Evolutionary conservation across 2,888 invertebrate genomes (phyloP).

Genomic region (Campoplex capitator): DNA sequence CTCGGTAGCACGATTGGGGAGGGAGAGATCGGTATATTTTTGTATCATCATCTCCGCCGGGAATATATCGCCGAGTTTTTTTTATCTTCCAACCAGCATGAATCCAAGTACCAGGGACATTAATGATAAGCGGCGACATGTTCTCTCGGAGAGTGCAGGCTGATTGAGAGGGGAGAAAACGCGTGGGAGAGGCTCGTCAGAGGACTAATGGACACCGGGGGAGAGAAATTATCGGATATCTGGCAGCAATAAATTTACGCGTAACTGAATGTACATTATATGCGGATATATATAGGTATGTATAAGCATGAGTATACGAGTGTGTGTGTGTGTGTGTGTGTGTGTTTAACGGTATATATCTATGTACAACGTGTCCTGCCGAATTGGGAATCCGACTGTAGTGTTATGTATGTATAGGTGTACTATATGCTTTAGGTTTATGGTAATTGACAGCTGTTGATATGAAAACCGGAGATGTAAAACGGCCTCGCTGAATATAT

Average conservation of each 20-base stretch:
- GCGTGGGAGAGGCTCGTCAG: slow-evolving; percentile 34
- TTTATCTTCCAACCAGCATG: background rate
- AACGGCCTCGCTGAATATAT: slow-evolving; percentile 27
- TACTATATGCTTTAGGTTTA: slow-evolving; percentile 53
- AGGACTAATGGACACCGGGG: slow-evolving; percentile 64
- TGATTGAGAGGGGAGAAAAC: slow-evolving; percentile 4
- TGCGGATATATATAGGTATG: slow-evolving; percentile 17
- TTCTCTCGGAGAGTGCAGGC: background rate
- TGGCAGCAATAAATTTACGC: slow-evolving; percentile 55
- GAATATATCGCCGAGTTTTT: background rate
- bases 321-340: background rate
- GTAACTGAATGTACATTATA: slow-evolving; percentile 25
- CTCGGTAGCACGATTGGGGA: background rate
- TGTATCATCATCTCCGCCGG: background rate
- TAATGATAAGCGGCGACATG: slow-evolving; percentile 37
- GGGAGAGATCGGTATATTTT: background rate
- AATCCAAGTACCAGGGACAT: background rate
- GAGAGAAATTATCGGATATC: slow-evolving; percentile 67
- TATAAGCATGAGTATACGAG: background rate
- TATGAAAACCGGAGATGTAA: slow-evolving; percentile 53
- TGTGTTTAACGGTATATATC: slow-evolving; percentile 8
- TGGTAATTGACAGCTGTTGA: slow-evolving; percentile 65
- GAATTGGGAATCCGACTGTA: slow-evolving; percentile 52
- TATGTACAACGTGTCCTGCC: slow-evolving; percentile 16
- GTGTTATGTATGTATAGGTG: background rate